These are phyloP conservation scores for Pempheris klunzingeri DNA, from an alignment of 2,797 vertebrate species.

Conservation along the genomic window DNA sequence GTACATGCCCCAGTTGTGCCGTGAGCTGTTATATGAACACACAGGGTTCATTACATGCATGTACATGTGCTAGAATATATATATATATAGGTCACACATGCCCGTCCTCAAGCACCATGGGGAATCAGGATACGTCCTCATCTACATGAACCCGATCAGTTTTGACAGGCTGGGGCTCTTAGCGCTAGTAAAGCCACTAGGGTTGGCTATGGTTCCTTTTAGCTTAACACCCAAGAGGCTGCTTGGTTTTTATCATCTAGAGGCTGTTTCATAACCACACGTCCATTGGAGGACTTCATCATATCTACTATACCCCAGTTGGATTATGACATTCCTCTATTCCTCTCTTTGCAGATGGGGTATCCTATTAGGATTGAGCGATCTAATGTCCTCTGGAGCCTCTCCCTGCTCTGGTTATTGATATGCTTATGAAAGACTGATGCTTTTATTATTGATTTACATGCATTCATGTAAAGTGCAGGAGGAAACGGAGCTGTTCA, in stretches of 20 bases:
- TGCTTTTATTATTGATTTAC: constrained; percentile 44
- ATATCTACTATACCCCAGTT: constrained; percentile 17
- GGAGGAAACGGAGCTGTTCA: constrained; percentile 16
- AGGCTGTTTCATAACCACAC: constrained; percentile 51
- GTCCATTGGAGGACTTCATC: constrained; percentile 32
- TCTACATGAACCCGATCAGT: constrained; percentile 48
- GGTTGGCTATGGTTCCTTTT: constrained; percentile 44
- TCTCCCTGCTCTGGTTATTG: constrained; percentile 30
- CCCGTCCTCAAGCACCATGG: constrained; percentile 32
- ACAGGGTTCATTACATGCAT: constrained; percentile 33
- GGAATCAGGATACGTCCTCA: constrained; percentile 38
- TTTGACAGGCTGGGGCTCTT: constrained; percentile 64
- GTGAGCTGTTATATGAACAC: constrained; percentile 44
- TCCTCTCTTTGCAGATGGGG: constrained; percentile 14
- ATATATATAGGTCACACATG: constrained; percentile 49
- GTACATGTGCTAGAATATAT: constrained; percentile 37
- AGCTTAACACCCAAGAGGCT: constrained; percentile 51
- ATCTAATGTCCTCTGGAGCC: constrained; percentile 27
- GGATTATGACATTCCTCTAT: constrained; percentile 31
- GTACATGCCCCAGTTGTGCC: constrained; percentile 28
- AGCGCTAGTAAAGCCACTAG: constrained; percentile 30
- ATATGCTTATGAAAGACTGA: constrained; percentile 53
- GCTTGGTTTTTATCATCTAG: constrained; percentile 44
- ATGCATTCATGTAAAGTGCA: constrained; percentile 37
- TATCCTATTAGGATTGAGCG: constrained; percentile 22